Evolutionary conservation across 2,888 invertebrate species (phyloP).

Genomic region (Troglohyphantes excavatus): DNA sequence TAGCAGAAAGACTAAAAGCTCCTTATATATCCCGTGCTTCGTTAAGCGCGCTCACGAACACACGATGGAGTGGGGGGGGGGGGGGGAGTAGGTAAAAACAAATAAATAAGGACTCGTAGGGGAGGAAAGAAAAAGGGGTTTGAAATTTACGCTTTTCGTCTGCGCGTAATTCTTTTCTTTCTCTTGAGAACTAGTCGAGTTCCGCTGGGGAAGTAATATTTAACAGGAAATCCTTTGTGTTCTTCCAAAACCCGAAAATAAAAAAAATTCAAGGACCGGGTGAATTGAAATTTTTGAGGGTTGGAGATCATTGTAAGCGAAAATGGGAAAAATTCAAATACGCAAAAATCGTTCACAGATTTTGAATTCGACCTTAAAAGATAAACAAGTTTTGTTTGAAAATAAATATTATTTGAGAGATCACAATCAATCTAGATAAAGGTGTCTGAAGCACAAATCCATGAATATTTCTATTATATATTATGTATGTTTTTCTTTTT

Average conservation of each 20-base stretch:
- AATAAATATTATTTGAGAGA: too few species aligned
- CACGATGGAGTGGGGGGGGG: not conserved
- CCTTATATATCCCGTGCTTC: conserved; percentile 61
- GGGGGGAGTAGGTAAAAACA: conserved; percentile 4
- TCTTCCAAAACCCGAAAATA: too few species aligned
- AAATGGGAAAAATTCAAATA: not conserved
- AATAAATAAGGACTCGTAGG: conserved; percentile 42
- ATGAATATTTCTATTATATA: too few species aligned
- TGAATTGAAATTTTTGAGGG: conserved; percentile 13
- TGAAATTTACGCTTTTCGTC: conserved; percentile 40
- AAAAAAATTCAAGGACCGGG: not conserved
- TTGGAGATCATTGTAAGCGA: not conserved
- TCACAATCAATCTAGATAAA: too few species aligned
- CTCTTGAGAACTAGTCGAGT: conserved; percentile 33
- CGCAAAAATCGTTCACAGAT: not conserved
- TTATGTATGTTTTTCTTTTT: too few species aligned
- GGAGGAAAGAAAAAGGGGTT: not conserved
- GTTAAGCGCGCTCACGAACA: conserved; percentile 52
- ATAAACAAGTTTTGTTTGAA: too few species aligned
- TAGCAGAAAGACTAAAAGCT: conserved; percentile 48
- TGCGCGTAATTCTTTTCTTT: conserved; percentile 33
- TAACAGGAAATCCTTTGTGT: conserved; percentile 67
- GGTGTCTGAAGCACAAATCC: too few species aligned
- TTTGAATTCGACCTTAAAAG: not conserved
- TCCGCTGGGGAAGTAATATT: conserved; percentile 54